Base-by-base conservation (phyloP, 2,797 vertebrate genomes). In the Cheirogaleus major region DNA sequence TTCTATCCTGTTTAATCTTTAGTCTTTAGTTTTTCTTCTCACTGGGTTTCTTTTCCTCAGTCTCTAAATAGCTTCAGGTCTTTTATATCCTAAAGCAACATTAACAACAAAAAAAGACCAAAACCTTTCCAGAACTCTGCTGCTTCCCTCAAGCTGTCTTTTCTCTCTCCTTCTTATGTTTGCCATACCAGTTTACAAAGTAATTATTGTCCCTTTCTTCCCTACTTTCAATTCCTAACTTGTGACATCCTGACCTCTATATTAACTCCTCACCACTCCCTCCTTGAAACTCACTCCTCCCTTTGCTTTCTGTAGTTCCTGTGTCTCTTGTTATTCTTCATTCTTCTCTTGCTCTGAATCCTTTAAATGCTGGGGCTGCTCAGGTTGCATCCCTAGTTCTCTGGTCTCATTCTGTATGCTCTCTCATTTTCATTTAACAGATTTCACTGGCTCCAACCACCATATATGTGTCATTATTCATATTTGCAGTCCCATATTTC, bases 361-460 rank as follows among this genome's bases (percentile, higher is more conserved):
- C 30, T 22, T 61, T 93, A 81, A 83, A 72, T 70, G 17, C 1
- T 73, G 23, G 94, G 25, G 23, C 25, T 90, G 22, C 38, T 91
- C 15, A 65, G 1, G 5, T 73, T 93, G 41, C 10, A 45, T 88
- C 38, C 25, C 82, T 87, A 48, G 8, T 73, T 50, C 20, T 80
- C 41, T 91, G 73, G 93, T 89, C 27, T 95, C 27, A 85, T 55
- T 95, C 17, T 80, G 0, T 35, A 38, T 86, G 43, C 4, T 20
- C 23, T 83, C 35, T 94, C 22, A 63, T 94, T 95, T 94, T 96
- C 50, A 86, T 65, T 97, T 55, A 93, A 43, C 17, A 50, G 57
- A 79, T 30, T 82, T 85, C 11, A 70, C 15, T 94, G 55, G 17
- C 22, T 92, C 50, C 18, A 95, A 50, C 18, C 17, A 82, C 55